Evolutionary conservation across 2,888 invertebrate genomes (phyloP), one percentile per base, ranked within the genome.

Genomic region (Stenodema calcarata): DNA sequence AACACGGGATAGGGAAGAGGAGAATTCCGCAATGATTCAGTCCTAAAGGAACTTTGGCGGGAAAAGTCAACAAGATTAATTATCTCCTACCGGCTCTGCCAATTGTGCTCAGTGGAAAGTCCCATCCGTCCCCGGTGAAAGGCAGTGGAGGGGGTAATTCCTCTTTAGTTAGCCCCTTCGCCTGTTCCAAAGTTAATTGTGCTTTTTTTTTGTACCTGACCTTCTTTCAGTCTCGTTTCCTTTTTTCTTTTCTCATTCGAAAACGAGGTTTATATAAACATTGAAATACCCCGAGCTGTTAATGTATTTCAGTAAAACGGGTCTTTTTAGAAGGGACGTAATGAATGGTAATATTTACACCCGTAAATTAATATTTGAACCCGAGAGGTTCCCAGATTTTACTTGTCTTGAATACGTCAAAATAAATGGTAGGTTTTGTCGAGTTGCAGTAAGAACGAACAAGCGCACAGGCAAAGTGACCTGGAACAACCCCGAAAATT

Each of bases 41-140:
- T 62, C 62, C 62, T 2, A 35, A 62, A 23, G 62, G 62, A 62
- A 62, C 62, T 62, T 62, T 23, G 62, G 62, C 62, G 62, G 62
- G 62, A 62, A 62, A 62, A 62, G 62, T 62, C 62, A 62, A 62
- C 62, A 62, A 62, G 62, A 62, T 62, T 62, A 62, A 62, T 62
- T 62, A 62, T 62, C 62, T 23, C 62, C 62, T 23, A 27, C 18
- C 11, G 62, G 62, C 62, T 62, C 27, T 62, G 62, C 62, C 62
- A 62, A 62, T 62, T 62, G 62, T 62, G 62, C 62, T 62, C 62
- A 47, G 47, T 14, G 47, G 47, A 47, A n/a, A 23, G 23, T 11
- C 23, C 23, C 62, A 23, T 62, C 62, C 62, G 62, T 11, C 18
- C 23, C 18, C 11, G 23, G 62, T 23, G 18, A 18, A 23, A 12